A percentile compares a stretch with the other conserved stretches of the same genome.
phyloP scores from a whole-genome alignment of 2,113 vertebrate genomes.

The Pachyramphus minor region DNA sequence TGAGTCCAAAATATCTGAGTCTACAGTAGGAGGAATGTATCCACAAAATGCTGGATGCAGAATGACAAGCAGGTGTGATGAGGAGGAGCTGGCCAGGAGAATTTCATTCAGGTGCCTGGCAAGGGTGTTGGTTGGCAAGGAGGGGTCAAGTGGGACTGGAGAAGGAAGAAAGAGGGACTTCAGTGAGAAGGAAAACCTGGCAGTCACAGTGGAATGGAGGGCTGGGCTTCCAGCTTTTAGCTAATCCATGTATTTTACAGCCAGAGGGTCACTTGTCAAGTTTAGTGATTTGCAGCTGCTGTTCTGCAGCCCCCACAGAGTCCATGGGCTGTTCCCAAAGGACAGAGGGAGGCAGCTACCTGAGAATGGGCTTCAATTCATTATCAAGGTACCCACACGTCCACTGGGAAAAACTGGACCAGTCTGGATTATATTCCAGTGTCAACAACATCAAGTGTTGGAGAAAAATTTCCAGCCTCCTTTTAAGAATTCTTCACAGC shows the following conservation, averaged over 20 bases:
- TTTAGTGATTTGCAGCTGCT: neutral
- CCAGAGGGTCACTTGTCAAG: neutral
- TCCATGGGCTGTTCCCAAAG: neutral
- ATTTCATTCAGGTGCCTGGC: neutral
- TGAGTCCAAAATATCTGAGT: neutral
- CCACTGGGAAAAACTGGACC: neutral
- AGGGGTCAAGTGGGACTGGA: neutral
- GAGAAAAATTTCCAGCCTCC: neutral
- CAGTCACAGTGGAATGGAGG: neutral
- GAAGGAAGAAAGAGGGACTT: neutral
- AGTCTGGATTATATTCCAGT: neutral
- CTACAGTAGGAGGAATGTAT: neutral
- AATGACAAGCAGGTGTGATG: accelerated
- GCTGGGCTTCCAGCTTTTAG: neutral
- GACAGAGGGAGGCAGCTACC: neutral
- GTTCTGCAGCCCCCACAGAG: neutral
- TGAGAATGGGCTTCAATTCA: neutral
- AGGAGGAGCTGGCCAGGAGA: neutral
- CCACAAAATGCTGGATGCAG: neutral
- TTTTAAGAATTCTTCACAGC: neutral
- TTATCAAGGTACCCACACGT: neutral
- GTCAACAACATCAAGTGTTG: neutral
- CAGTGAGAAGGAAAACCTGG: neutral
- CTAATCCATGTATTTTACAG: neutral
- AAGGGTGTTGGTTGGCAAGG: neutral